Percentiles rank a stretch among this genome's conserved stretches.
These are phyloP conservation scores for Epizoanthus fatuus DNA, from an alignment of 92 coral and sea anemone genomes.

Conservation along the genomic window DNA sequence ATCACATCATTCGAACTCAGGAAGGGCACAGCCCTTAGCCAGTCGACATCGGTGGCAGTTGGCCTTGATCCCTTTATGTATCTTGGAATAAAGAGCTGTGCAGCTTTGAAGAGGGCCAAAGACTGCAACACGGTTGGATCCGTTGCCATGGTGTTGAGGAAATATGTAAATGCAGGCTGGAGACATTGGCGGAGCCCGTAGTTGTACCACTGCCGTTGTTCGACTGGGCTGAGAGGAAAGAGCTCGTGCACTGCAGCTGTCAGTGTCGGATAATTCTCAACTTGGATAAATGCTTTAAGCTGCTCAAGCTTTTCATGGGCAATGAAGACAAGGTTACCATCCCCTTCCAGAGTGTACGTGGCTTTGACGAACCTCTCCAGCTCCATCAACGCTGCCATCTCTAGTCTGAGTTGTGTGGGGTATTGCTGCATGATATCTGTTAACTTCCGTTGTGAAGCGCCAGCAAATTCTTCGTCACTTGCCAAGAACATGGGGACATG, in stretches of 20 bases:
- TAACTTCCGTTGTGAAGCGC: conserved; percentile 39
- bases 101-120: conserved; percentile 48
- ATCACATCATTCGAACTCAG: conserved; percentile 45
- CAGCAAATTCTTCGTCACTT: conserved; percentile 49
- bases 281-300: conserved; percentile 29
- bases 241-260: conserved; percentile 13
- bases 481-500: conserved; percentile 42
- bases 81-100: conserved; percentile 48
- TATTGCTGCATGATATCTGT: conserved; percentile 50
- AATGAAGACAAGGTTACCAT: conserved; percentile 56
- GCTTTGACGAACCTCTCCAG: conserved; percentile 64
- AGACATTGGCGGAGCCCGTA: conserved; percentile 45
- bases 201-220: conserved; percentile 41
- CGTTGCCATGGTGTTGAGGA: conserved; percentile 48
- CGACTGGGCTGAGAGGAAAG: conserved; percentile 27
- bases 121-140: conserved; percentile 46
- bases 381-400: conserved; percentile 62
- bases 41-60: conserved; percentile 48
- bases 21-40: conserved; percentile 53
- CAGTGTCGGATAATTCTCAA: conserved; percentile 33
- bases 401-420: conserved; percentile 41
- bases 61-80: conserved; percentile 49
- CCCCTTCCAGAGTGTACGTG: conserved; percentile 47
- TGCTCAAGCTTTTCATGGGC: conserved; percentile 35
- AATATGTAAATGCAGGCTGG: conserved; percentile 43